phyloP scores from a whole-genome alignment of 1,140 invertebrate genomes.

The Ceratosolen solmsi region DNA sequence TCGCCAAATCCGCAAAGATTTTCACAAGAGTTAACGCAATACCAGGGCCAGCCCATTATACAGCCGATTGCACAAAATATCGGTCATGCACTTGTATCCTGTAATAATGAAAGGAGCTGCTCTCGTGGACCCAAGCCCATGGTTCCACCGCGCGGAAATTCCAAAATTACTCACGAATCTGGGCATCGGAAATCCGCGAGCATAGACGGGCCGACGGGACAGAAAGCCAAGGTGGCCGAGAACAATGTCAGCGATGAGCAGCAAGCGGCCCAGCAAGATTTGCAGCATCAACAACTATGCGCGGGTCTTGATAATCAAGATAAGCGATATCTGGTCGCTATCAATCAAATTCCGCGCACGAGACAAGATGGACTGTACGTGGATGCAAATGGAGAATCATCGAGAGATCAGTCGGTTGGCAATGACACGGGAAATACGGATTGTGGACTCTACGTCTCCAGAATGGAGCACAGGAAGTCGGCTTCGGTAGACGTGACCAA shows the following conservation, averaged over 20 bases:
- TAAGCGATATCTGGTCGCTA: conserved; percentile 57
- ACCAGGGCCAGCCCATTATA: conserved; percentile 70
- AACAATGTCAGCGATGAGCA: conserved; percentile 25
- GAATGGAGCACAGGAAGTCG: conserved; percentile 68
- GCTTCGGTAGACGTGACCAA: conserved; percentile 66
- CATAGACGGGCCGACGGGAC: conserved; percentile 58
- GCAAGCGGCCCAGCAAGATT: conserved; percentile 1
- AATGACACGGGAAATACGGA: conserved; percentile 59
- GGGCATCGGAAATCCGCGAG: conserved; percentile 63
- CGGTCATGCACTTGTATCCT: conserved; percentile 55
- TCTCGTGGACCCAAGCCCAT: conserved; percentile 69
- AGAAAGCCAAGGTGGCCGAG: conserved; percentile 57
- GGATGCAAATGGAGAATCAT: conserved; percentile 62
- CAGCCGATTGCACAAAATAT: conserved; percentile 70
- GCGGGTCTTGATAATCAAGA: conserved; percentile 57
- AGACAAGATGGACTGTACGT: conserved; percentile 71
- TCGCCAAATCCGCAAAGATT: conserved; percentile 70
- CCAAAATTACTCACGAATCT: conserved; percentile 70
- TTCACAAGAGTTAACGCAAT: conserved; percentile 67
- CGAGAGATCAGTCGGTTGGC: conserved; percentile 54
- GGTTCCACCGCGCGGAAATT: conserved; percentile 70
- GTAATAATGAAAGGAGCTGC: conserved; percentile 57
- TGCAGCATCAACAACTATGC: background rate
- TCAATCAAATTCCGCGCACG: conserved; percentile 68
- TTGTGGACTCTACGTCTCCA: conserved; percentile 63